Conservation (phyloP, 2,797 vertebrate genomes). For the Paramormyrops hopkinsi region DNA sequence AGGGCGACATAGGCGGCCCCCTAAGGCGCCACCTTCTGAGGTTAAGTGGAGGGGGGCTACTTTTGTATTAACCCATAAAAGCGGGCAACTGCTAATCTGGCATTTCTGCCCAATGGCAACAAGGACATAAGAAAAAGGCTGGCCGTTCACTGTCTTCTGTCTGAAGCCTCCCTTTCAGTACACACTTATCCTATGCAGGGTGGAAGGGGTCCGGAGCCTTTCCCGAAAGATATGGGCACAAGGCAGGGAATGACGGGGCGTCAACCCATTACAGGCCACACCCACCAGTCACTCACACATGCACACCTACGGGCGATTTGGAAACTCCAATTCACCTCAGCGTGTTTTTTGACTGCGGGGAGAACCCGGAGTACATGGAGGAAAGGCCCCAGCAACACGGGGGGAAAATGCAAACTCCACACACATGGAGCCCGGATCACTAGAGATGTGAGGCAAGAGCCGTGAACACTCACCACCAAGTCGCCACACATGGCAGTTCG, state of each 20-base stretch:
- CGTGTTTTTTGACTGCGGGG: background rate
- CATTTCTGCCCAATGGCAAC: background rate
- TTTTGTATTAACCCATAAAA: background rate
- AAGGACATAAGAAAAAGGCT: background rate
- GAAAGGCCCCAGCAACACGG: background rate
- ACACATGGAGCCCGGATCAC: background rate
- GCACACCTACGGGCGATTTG: background rate
- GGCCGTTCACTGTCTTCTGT: background rate
- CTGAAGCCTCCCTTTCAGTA: background rate
- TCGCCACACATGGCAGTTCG: background rate
- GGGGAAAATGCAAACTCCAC: background rate
- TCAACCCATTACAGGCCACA: background rate
- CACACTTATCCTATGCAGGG: background rate
- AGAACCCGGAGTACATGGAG: background rate
- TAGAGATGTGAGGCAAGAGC: background rate
- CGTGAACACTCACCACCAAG: background rate
- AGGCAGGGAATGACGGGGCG: background rate
- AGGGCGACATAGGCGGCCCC: background rate
- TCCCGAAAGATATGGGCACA: background rate
- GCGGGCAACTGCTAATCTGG: background rate
- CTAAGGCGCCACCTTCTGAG: background rate
- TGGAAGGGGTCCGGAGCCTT: background rate
- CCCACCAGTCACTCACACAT: background rate
- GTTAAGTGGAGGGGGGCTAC: background rate
- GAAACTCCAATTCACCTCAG: background rate